Evolutionary conservation across 2,113 vertebrate species (phyloP), one percentile per base, ranked within the genome.

Genomic region (Panthera uncia): DNA sequence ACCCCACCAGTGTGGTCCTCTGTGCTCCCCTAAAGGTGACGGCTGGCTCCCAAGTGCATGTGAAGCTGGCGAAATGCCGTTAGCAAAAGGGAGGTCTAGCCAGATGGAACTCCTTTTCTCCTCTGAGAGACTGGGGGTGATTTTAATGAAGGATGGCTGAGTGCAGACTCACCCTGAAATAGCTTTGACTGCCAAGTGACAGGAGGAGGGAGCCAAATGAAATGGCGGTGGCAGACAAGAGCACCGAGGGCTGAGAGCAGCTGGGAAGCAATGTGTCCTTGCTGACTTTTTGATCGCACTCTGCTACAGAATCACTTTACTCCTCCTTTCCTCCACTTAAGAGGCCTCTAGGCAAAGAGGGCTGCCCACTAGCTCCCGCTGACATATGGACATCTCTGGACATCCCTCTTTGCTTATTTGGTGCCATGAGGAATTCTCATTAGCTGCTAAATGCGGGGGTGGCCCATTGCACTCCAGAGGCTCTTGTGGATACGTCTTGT

Each of bases 181-280:
- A 84, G 73, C 83, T 57, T 36, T 85, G 87, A 89, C 81, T 89
- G 87, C 90, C 93, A 97, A 94, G 83, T 55, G 83, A 89, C 83
- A 66, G 93, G 27, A 29, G 33, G 69, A 85, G 74, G 4, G 36
- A 95, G 81, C 89, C 92, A 81, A 87, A 68, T 1, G 7, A 85
- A 84, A 29, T 63, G 93, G 78, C 36, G 55, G 68, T 71, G 65
- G 84, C 94, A 89, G 73, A 33, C 23, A 38, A 78, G 63, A 57
- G 69, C 41, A 65, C 38, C 2, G 38, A 94, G 41, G 79, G 73
- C 73, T 36, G 89, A 65, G 48, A 15, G 41, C 87, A 73, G 79
- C 86, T 57, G 86, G 63, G 81, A 96, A 36, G 71, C 36, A 25
- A 29, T 14, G 66, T 88, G 74, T 13, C 71, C 81, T 94, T 71